A percentile compares a stretch with the other conserved stretches of the same genome.
Conservation (phyloP, 2,888 invertebrate genomes). For the Oscheius sp. region DNA sequence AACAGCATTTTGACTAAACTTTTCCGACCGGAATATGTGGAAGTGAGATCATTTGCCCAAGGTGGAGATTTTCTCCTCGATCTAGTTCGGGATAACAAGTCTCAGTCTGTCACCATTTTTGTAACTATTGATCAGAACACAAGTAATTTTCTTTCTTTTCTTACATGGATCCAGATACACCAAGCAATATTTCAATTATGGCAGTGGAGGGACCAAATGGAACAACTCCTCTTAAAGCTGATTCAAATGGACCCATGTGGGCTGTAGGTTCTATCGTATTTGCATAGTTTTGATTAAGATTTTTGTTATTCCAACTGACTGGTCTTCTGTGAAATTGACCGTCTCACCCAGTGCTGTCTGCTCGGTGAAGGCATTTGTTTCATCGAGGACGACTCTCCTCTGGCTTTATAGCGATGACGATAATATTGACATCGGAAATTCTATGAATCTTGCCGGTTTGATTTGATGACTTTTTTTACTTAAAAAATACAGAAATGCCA, state of each 20-base stretch:
- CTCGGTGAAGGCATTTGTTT: slow-evolving; percentile 5
- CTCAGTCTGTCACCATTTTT: not conserved
- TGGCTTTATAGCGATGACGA: slow-evolving; percentile 8
- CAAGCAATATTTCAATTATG: not conserved
- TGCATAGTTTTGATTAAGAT: not conserved
- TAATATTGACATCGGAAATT: slow-evolving; percentile 16
- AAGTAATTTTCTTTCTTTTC: not conserved
- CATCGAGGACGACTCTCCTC: not conserved
- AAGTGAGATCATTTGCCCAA: slow-evolving; percentile 8
- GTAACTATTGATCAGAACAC: slow-evolving; percentile 4
- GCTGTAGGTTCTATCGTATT: not conserved
- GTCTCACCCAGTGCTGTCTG: slow-evolving; percentile 3
- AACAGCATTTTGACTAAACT: not conserved
- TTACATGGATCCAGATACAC: not conserved
- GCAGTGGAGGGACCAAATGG: not conserved
- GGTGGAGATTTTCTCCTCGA: not conserved
- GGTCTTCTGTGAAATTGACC: not conserved
- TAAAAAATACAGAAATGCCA: not conserved
- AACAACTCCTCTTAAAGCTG: not conserved
- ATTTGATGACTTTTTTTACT: not conserved
- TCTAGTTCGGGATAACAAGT: not conserved
- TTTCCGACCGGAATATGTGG: not conserved
- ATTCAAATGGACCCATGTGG: not conserved
- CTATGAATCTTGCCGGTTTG: slow-evolving; percentile 3
- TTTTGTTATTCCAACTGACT: not conserved